Percentiles rank a stretch among this genome's conserved stretches.
These are phyloP conservation scores for Electrona antarctica DNA, from an alignment of 2,113 vertebrate species.

Conservation along the genomic window DNA sequence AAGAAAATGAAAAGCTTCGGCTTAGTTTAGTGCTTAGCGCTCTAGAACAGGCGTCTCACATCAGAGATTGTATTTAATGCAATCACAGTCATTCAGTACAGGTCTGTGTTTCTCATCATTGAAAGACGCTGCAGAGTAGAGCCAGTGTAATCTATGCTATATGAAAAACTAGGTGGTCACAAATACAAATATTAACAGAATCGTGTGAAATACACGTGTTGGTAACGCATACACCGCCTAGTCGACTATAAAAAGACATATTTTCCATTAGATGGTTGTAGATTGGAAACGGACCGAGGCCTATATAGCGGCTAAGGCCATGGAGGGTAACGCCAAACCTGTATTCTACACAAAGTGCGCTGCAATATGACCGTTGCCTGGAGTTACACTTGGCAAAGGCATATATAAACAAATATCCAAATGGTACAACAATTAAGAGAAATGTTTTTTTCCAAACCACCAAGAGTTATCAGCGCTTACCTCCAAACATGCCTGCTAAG, in stretches of 20 bases:
- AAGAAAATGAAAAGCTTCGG: too few species aligned
- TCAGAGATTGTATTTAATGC: conserved; percentile 78
- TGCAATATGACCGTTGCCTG: not conserved
- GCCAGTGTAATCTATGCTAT: not conserved
- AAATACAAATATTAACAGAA: not conserved
- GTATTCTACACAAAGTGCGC: not conserved
- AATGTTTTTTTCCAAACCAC: not conserved
- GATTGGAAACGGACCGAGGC: too few species aligned
- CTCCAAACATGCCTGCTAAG: not conserved
- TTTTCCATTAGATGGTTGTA: too few species aligned
- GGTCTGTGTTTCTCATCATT: conserved; percentile 90
- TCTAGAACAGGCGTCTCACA: too few species aligned
- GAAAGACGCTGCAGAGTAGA: conserved; percentile 45
- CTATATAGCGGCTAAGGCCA: too few species aligned
- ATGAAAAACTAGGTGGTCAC: not conserved
- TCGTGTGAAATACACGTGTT: not conserved
- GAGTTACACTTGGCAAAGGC: not conserved
- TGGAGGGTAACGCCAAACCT: too few species aligned
- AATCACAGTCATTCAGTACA: conserved; percentile 87
- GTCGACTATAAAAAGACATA: not conserved
- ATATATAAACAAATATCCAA: not conserved
- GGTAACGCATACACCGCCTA: not conserved
- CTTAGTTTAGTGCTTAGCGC: too few species aligned
- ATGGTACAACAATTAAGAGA: not conserved
- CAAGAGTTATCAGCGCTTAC: not conserved